A percentile compares a stretch with the other conserved stretches of the same genome.
Evolutionary conservation across 2,797 vertebrate species (phyloP).

Genomic region (Melanotaenia maccullochi): DNA sequence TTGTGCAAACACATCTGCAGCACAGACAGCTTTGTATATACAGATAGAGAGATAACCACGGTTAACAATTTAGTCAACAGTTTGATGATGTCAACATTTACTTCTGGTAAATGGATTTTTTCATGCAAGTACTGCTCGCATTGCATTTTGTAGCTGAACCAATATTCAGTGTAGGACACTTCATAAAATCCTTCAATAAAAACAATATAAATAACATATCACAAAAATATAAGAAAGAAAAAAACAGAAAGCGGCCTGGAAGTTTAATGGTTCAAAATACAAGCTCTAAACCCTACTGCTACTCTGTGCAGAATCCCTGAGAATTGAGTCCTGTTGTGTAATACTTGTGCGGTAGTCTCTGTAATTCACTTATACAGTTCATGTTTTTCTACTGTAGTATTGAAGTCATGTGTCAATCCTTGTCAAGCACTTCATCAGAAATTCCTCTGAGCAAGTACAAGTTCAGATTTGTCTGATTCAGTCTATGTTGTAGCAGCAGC

Average conservation of each 20-base stretch:
- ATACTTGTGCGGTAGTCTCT: neutral
- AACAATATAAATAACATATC: neutral
- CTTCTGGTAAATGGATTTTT: neutral
- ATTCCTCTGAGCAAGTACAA: constrained; percentile 6
- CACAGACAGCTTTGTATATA: neutral
- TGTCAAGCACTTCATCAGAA: constrained; percentile 6
- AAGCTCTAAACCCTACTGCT: neutral
- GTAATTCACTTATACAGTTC: neutral
- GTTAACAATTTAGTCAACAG: too few species aligned
- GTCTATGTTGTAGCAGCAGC: neutral
- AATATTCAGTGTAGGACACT: neutral
- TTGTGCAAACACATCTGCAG: neutral
- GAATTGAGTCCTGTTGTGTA: neutral
- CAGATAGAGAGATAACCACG: too few species aligned
- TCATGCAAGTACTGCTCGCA: neutral
- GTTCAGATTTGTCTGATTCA: constrained; percentile 3
- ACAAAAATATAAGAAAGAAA: neutral
- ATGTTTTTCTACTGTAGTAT: neutral
- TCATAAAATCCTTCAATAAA: neutral
- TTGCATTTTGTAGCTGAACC: neutral
- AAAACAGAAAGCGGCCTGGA: neutral
- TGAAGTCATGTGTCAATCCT: neutral
- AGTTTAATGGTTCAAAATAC: neutral
- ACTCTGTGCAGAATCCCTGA: neutral
- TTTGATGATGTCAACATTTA: neutral